A percentile compares a stretch with the other conserved stretches of the same genome.
These are phyloP conservation scores for Cancer borealis DNA, from an alignment of 2,888 invertebrate genomes.

Conservation along the genomic window DNA sequence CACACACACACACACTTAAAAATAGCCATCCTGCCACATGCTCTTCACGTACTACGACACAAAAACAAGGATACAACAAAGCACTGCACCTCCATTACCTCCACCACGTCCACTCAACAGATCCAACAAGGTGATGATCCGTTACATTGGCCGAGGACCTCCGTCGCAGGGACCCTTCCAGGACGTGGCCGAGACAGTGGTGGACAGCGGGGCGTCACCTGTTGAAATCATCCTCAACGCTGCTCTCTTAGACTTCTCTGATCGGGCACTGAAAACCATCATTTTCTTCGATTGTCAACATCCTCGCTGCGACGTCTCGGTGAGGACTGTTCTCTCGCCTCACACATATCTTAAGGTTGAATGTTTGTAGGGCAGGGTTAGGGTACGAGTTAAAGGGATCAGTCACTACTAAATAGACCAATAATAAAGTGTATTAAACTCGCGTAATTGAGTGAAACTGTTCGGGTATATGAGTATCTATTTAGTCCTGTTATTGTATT, in stretches of 20 bases:
- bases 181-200: constrained; percentile 55
- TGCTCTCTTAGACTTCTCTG: constrained; percentile 79
- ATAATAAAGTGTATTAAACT: too few relatives aligned
- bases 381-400: neutral
- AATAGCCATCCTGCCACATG: neutral
- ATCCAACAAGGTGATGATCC: constrained; percentile 50
- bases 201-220: constrained; percentile 61
- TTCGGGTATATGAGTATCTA: too few relatives aligned
- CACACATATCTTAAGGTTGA: neutral
- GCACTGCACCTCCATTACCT: neutral
- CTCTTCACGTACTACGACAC: neutral
- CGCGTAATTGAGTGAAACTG: too few relatives aligned
- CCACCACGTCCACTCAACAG: neutral
- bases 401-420: neutral
- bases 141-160: constrained; percentile 64
- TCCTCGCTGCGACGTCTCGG: constrained; percentile 67
- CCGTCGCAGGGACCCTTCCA: constrained; percentile 50
- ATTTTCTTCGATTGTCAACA: constrained; percentile 71
- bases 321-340: neutral
- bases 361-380: neutral
- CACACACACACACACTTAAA: constrained; percentile 15
- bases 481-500: too few relatives aligned
- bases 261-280: constrained; percentile 66
- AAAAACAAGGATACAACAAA: neutral
- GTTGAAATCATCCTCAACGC: constrained; percentile 80